These are phyloP conservation scores for Corydoras maculifer DNA, from an alignment of 2,113 vertebrate genomes.

Conservation along the genomic window DNA sequence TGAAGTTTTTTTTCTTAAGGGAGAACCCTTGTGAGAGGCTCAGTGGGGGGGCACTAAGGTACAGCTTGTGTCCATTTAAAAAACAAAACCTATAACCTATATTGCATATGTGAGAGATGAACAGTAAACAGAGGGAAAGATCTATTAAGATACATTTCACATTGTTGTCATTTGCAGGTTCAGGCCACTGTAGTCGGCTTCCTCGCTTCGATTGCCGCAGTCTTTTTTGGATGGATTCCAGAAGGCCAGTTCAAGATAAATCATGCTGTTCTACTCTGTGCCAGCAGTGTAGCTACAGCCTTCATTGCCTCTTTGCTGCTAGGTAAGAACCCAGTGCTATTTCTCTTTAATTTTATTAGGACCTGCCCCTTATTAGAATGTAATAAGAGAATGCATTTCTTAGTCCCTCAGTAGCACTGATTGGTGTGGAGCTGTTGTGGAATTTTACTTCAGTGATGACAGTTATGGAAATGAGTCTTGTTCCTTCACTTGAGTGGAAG, in stretches of 20 bases:
- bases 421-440: not conserved
- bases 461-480: not conserved
- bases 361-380: not conserved
- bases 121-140: not conserved
- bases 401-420: not conserved
- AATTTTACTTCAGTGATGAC: not conserved
- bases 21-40: too few species aligned
- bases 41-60: too few species aligned
- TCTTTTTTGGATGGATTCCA: slow-evolving; percentile 96
- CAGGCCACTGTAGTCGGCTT: slow-evolving; percentile 97
- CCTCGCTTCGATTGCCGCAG: slow-evolving; percentile 89
- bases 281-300: slow-evolving; percentile 93
- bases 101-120: not conserved
- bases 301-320: slow-evolving; percentile 93
- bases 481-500: slow-evolving; percentile 10
- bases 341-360: not conserved
- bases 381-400: not conserved
- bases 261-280: slow-evolving; percentile 89
- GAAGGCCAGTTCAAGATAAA: slow-evolving; percentile 86
- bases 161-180: slow-evolving; percentile 65
- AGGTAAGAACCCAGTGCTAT: slow-evolving; percentile 63
- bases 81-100: too few species aligned
- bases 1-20: too few species aligned
- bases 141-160: not conserved
- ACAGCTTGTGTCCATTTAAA: too few species aligned